Evolutionary conservation across 1,140 invertebrate species (phyloP).

Genomic region (Chrysopa pallens): DNA sequence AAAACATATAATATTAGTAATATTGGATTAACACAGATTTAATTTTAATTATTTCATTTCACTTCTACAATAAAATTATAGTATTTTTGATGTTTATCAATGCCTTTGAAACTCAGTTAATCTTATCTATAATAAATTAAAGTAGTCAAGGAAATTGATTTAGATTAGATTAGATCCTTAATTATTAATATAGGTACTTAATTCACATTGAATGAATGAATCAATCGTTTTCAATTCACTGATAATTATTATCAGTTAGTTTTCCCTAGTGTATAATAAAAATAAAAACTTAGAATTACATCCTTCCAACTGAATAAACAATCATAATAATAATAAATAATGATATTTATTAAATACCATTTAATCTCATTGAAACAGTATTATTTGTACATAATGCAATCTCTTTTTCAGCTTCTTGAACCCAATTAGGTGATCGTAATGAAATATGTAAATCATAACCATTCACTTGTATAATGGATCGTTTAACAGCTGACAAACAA

Average conservation of each 20-base stretch:
- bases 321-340: slow-evolving; percentile 1
- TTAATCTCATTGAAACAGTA: slow-evolving; percentile 42
- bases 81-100: too few species aligned
- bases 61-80: too few species aligned
- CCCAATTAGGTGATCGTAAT: slow-evolving; percentile 76
- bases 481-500: slow-evolving; percentile 55
- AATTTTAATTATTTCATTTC: too few species aligned
- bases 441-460: slow-evolving; percentile 48
- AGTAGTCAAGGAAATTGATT: too few species aligned
- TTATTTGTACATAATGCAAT: slow-evolving; percentile 68
- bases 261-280: too few species aligned
- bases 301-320: neutral
- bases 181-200: too few species aligned
- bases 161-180: too few species aligned
- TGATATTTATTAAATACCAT: slow-evolving; percentile 24
- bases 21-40: neutral
- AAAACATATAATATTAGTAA: slow-evolving; percentile 15
- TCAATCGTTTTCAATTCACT: too few species aligned
- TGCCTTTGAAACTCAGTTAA: too few species aligned
- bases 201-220: too few species aligned
- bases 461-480: slow-evolving; percentile 36
- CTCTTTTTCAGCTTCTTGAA: slow-evolving; percentile 59
- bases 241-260: too few species aligned
- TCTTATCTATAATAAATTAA: too few species aligned
- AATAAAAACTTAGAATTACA: neutral